Evolutionary conservation across 2,888 invertebrate genomes (phyloP).

Genomic region (Drosophila atripex): DNA sequence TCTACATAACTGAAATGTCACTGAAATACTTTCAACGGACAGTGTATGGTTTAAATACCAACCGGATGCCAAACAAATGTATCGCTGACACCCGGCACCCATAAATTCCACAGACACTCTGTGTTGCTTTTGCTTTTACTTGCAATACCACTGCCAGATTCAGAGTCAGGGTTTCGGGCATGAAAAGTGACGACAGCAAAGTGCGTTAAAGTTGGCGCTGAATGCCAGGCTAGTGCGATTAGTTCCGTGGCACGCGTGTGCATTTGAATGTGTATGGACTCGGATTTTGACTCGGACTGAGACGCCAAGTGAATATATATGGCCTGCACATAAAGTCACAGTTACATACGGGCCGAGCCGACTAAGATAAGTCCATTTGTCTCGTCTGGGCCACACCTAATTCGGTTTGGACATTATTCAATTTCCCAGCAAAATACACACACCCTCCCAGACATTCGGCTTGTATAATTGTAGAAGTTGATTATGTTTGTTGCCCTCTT

Average conservation of each 20-base stretch:
- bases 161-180: conserved; percentile 38
- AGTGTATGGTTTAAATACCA: conserved; percentile 13
- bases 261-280: conserved; percentile 47
- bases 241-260: conserved; percentile 46
- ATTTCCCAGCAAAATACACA: conserved; percentile 24
- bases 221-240: conserved; percentile 41
- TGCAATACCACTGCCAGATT: neutral
- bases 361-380: conserved; percentile 33
- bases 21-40: neutral
- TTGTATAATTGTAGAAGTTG: conserved; percentile 14
- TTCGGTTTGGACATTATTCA: conserved; percentile 35
- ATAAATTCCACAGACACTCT: conserved; percentile 35
- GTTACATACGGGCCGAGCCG: conserved; percentile 6
- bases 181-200: conserved; percentile 61
- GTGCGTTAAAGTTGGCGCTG: conserved; percentile 35
- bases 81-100: conserved; percentile 26
- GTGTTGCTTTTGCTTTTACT: conserved; percentile 7
- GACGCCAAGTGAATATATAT: conserved; percentile 5
- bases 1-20: neutral
- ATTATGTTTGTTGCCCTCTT: conserved; percentile 12
- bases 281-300: neutral
- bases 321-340: conserved; percentile 1
- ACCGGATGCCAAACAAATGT: conserved; percentile 57
- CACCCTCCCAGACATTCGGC: neutral
- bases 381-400: conserved; percentile 36